Conservation (phyloP, 2,888 invertebrate genomes). For the Lycophotia porphyrea region DNA sequence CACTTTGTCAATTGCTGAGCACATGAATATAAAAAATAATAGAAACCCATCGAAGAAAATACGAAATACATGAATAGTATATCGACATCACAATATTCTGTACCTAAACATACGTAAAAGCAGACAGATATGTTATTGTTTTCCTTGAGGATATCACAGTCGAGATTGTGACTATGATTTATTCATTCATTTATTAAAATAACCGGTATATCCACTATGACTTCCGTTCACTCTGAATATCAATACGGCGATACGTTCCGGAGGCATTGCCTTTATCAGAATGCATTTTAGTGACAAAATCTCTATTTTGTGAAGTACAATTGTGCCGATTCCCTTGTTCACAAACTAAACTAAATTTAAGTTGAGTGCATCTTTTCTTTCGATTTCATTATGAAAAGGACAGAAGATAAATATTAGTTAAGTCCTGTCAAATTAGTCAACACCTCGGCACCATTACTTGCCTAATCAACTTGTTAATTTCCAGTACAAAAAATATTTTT, state of each 20-base stretch:
- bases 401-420: no score
- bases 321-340: no score
- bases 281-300: neutral
- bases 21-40: neutral
- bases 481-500: neutral
- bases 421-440: no score
- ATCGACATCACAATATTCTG: neutral
- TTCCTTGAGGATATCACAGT: slow-evolving; percentile 15
- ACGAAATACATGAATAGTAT: neutral
- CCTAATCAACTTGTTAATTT: no score
- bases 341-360: no score
- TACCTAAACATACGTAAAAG: slow-evolving; percentile 4
- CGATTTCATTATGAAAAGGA: no score
- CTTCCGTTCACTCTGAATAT: neutral
- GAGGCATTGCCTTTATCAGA: slow-evolving; percentile 2
- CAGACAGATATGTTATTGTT: slow-evolving; percentile 14
- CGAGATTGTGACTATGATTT: slow-evolving; percentile 13
- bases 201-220: slow-evolving; percentile 22
- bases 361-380: no score
- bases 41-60: neutral
- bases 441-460: no score
- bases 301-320: neutral
- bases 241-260: slow-evolving; percentile 5
- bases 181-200: slow-evolving; percentile 28
- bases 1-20: neutral